phyloP scores from a whole-genome alignment of 2,888 invertebrate genomes.

The Electrophaes corylata region DNA sequence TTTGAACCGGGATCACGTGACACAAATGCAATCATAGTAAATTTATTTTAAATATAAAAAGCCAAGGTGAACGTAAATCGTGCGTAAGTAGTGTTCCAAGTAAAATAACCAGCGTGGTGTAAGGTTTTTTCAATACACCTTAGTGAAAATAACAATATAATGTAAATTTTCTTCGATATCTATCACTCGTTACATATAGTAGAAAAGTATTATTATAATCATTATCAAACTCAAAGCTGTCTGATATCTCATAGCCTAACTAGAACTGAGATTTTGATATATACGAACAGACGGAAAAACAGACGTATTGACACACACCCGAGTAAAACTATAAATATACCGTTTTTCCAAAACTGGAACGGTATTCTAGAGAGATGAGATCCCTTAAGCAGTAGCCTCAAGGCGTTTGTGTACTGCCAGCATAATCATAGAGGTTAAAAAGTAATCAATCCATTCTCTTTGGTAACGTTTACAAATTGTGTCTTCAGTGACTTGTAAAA shows the following conservation, averaged over 20 bases:
- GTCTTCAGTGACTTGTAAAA: constrained; percentile 79
- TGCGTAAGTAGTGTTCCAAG: too few relatives aligned
- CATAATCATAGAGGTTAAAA: constrained; percentile 80
- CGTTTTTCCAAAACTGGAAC: not conserved
- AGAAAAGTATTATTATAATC: too few relatives aligned
- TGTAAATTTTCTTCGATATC: too few relatives aligned
- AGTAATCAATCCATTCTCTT: constrained; percentile 82
- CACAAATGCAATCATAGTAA: constrained; percentile 64
- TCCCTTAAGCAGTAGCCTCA: constrained; percentile 56
- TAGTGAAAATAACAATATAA: too few relatives aligned
- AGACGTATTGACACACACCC: not conserved
- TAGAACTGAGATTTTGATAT: not conserved
- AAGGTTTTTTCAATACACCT: too few relatives aligned
- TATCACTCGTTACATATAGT: too few relatives aligned
- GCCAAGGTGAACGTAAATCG: too few relatives aligned
- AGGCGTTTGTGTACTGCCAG: constrained; percentile 64
- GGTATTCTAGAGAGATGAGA: constrained; percentile 44
- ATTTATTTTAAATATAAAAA: constrained; percentile 58
- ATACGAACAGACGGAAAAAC: not conserved
- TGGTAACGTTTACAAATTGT: constrained; percentile 75
- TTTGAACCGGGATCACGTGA: constrained; percentile 50
- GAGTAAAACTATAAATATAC: not conserved
- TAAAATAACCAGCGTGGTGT: too few relatives aligned
- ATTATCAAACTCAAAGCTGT: too few relatives aligned
- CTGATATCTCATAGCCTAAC: not conserved